phyloP scores from a whole-genome alignment of 2,797 vertebrate genomes.

The Manis crassicaudata region DNA sequence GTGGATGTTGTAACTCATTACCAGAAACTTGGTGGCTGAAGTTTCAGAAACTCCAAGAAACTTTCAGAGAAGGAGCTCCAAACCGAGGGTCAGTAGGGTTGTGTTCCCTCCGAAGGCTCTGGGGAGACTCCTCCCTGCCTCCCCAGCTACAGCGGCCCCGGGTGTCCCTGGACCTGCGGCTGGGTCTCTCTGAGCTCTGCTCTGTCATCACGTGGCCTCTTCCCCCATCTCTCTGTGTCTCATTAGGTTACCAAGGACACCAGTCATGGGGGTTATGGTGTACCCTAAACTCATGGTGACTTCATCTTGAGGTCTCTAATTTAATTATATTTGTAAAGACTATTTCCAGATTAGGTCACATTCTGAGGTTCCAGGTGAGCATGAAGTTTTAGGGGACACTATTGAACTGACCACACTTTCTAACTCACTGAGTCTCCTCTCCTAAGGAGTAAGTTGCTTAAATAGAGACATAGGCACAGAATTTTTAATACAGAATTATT shows the following conservation, averaged over 20 bases:
- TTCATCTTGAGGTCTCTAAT: background rate
- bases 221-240: background rate
- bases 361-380: background rate
- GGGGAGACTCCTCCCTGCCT: fast-evolving
- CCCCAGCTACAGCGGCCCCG: too few species aligned
- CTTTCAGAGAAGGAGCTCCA: background rate
- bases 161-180: background rate
- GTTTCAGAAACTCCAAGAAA: background rate
- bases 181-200: background rate
- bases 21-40: too few species aligned
- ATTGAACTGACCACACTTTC: background rate
- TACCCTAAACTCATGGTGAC: background rate
- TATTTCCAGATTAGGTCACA: background rate
- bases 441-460: background rate
- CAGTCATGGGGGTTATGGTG: fast-evolving
- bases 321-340: background rate
- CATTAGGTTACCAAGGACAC: background rate
- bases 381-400: background rate
- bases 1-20: too few species aligned
- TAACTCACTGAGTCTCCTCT: background rate
- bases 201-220: background rate
- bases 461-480: background rate
- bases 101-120: fast-evolving
- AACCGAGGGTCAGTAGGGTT: background rate
- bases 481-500: background rate